A percentile compares a stretch with the other conserved stretches of the same genome.
phyloP scores from a whole-genome alignment of 2,888 invertebrate genomes.

The Coleophora flavipennella region DNA sequence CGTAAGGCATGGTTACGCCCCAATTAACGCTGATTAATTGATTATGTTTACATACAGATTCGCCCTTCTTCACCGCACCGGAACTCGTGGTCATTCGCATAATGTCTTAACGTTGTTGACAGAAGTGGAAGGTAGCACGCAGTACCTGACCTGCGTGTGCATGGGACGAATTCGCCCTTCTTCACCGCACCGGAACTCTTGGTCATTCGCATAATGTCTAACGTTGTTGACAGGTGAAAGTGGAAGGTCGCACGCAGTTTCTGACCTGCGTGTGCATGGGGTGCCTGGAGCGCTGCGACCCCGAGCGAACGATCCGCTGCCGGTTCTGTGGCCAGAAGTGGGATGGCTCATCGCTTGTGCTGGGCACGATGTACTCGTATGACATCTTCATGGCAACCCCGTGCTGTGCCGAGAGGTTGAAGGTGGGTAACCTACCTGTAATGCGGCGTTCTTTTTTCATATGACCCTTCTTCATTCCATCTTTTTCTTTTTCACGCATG shows the following conservation, averaged over 20 bases:
- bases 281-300: constrained; percentile 88
- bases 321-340: constrained; percentile 89
- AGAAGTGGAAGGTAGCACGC: constrained; percentile 91
- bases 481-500: no score
- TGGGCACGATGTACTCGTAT: constrained; percentile 98
- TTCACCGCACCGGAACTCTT: no score
- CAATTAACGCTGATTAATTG: no score
- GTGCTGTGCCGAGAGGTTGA: constrained; percentile 93
- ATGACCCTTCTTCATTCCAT: no score
- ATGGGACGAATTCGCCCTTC: no score
- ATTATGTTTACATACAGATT: no score
- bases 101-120: no score
- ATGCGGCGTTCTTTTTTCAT: no score
- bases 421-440: constrained; percentile 69
- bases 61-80: no score
- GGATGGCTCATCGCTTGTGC: constrained; percentile 94
- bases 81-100: no score
- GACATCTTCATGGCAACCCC: constrained; percentile 98
- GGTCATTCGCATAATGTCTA: no score
- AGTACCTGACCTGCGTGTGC: constrained; percentile 94
- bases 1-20: no score
- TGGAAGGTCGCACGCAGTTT: constrained; percentile 91
- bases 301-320: constrained; percentile 84
- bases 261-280: constrained; percentile 96
- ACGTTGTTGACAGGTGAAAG: constrained; percentile 80